Evolutionary conservation across 2,113 vertebrate species (phyloP), one percentile per base, ranked within the genome.

Genomic region (Paradoxurus hermaphroditus): DNA sequence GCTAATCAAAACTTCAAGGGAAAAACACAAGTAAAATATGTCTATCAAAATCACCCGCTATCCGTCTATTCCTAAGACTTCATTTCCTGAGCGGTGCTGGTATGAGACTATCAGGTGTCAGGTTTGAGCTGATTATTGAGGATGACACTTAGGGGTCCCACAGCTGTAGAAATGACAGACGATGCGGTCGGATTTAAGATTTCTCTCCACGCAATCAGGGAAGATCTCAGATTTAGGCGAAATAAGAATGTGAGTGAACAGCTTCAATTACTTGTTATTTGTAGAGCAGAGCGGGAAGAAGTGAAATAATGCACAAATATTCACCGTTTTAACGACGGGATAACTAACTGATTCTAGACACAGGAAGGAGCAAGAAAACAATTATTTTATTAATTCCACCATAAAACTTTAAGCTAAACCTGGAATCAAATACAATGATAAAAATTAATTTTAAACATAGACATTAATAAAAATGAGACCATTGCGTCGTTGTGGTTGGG

Each of bases 1-100:
- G 91, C 51, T 87, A 90, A 96, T 94, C 91, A 95, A 94, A 86
- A 92, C 94, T 92, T 75, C n/a, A 34, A 86, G 65, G 53, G 84
- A 51, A 81, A 94, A 95, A 18, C 44, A 27, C 85, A 62, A n/a
- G 68, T 25, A 59, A 51, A 84, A 92, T 23, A 12, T 1, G 51
- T 73, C 95, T 62, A 5, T 95, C 96, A 73, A 44, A 27, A 44
- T 79, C 51, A 90, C 44, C 62, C 23, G 65, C 49, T 3, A 1
- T 63, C 72, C 44, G 29, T 56, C 78, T 68, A 1, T 34, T 68
- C 94, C 11, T 27, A 44, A 46, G 56, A 11, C 34, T 7, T 19
- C 11, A 0, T n/a, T 41, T 53, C 31, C 41, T 87, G 4, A 21
- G 51, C 36, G 46, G 9, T 19, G 2, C 36, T 39, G 1, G 44